Base-by-base conservation (phyloP, 2,113 vertebrate genomes). In the Misgurnus anguillicaudatus region DNA sequence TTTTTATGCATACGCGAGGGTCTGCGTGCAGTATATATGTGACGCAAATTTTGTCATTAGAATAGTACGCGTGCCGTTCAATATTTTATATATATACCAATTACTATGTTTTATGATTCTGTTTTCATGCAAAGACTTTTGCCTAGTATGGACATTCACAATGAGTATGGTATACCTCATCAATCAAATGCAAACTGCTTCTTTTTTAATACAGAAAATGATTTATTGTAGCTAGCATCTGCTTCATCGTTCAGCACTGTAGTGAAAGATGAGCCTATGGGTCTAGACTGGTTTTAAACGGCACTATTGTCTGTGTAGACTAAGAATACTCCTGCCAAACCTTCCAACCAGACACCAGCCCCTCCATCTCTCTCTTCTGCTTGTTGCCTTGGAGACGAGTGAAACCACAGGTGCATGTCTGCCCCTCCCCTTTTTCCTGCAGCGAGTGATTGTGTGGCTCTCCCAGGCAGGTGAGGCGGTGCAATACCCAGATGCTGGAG, bases 341-440 rank as follows among this genome's bases (percentile, higher is more conserved):
- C 14, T 55, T 66, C 69, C 66, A 66, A 57, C 48, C 71, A 76
- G 38, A 57, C 68, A 53, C 19, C 47, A 45, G 17, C 9, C 48
- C 68, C 11, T 38, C 65, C 17, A 64, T 65, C 48, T 16, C 74
- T 64, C 47, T 47, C 19, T 73, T 57, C 45, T 76, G 83, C 81
- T 77, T 74, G 85, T 89, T 86, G 82, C 86, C 86, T 85, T 62
- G 87, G 82, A 85, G 82, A 91, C 84, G 82, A 74, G 84, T 77
- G 58, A 70, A 85, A 87, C 85, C 80, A 74, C 84, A 84, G 77
- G 61, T 53, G 63, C 38, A 60, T 53, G 71, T 45, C 42, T 41
- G 7, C 57, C 14, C 53, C 17, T 16, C 24, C 42, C 8, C 74
- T 64, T 6, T 48, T 38, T 58, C 71, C 71, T 61, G 19, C 41